These are phyloP conservation scores for Cepaea nemoralis DNA, from an alignment of 1,140 invertebrate species.

Conservation along the genomic window DNA sequence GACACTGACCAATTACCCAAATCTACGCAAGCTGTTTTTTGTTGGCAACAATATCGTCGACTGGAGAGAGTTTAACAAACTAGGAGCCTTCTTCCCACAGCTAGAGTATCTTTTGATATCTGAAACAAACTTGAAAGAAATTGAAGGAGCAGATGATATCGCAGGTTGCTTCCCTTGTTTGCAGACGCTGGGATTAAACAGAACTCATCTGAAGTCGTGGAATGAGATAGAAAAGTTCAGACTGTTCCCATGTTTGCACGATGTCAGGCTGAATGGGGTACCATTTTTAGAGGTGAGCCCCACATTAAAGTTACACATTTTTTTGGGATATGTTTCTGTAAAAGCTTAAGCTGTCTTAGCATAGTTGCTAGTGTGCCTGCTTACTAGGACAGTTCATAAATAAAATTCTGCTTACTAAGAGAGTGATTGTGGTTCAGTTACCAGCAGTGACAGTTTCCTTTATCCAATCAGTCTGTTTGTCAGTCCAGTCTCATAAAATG, in stretches of 20 bases:
- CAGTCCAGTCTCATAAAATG: too few relatives aligned
- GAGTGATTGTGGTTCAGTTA: too few relatives aligned
- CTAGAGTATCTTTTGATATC: slow-evolving; percentile 87
- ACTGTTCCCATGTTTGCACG: slow-evolving; percentile 84
- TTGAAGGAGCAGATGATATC: slow-evolving; percentile 27
- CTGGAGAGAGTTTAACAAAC: slow-evolving; percentile 86
- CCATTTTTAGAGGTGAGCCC: slow-evolving; percentile 76
- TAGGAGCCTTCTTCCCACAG: slow-evolving; percentile 84
- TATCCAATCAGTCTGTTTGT: too few relatives aligned
- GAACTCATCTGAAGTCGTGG: slow-evolving; percentile 86
- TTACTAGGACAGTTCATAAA: too few relatives aligned
- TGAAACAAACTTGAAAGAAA: slow-evolving; percentile 77
- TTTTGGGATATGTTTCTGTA: too few relatives aligned
- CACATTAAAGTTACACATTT: too few relatives aligned
- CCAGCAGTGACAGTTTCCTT: too few relatives aligned
- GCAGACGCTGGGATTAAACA: slow-evolving; percentile 86
- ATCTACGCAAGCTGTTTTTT: slow-evolving; percentile 52
- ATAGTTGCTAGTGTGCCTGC: too few relatives aligned
- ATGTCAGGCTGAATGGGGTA: slow-evolving; percentile 81
- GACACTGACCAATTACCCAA: slow-evolving; percentile 62
- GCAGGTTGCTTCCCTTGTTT: slow-evolving; percentile 76
- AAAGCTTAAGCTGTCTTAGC: too few relatives aligned
- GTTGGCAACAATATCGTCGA: slow-evolving; percentile 80
- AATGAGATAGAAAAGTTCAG: slow-evolving; percentile 87
- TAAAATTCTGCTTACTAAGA: too few relatives aligned